Evolutionary conservation across 2,113 vertebrate genomes (phyloP).

Genomic region (Engraulis encrasicolus): DNA sequence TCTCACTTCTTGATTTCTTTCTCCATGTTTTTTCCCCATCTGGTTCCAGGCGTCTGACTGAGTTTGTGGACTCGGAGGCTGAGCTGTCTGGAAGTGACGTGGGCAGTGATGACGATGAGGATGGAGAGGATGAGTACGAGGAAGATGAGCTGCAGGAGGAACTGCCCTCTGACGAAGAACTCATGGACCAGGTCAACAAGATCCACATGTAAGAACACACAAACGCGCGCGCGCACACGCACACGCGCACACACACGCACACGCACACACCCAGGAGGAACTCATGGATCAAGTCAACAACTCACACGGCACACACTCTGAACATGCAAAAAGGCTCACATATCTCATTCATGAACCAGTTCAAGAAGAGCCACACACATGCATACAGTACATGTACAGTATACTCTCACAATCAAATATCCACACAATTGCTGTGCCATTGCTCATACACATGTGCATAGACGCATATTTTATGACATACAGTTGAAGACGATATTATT

Average conservation of each 20-base stretch:
- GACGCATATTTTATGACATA: no score
- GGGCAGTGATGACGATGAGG: conserved; percentile 90
- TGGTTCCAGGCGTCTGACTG: conserved; percentile 76
- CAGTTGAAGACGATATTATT: no score
- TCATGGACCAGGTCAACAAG: conserved; percentile 92
- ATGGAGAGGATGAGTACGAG: conserved; percentile 87
- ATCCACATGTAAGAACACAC: conserved; percentile 88
- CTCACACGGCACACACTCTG: no score
- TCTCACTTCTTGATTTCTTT: background rate
- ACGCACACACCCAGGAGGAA: background rate
- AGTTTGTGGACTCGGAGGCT: conserved; percentile 93
- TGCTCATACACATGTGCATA: no score
- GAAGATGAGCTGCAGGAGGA: conserved; percentile 90
- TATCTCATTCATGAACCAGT: no score
- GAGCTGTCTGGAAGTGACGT: conserved; percentile 93
- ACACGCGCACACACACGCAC: background rate
- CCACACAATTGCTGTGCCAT: no score
- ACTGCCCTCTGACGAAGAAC: conserved; percentile 87
- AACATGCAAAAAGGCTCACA: no score
- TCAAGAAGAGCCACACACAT: no score
- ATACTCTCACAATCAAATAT: no score
- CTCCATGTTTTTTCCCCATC: background rate
- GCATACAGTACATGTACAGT: no score
- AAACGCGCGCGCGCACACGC: background rate
- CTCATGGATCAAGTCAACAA: no score